Percentiles rank a stretch among this genome's conserved stretches.
Conservation (phyloP, 1,140 invertebrate species). For the Acyrthosiphon pisum region DNA sequence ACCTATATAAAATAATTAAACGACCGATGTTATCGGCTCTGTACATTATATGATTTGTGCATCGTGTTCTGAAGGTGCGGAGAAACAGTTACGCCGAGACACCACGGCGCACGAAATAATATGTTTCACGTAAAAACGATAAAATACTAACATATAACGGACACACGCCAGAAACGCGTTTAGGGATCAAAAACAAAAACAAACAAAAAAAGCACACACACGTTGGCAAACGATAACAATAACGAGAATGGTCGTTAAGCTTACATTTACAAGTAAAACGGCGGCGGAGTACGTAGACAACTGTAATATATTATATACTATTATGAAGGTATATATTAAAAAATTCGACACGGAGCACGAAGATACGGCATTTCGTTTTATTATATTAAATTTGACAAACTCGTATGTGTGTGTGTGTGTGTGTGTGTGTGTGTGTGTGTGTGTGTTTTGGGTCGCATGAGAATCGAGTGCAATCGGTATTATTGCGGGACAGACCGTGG, state of each 20-base stretch:
- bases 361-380: background rate
- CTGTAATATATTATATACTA: background rate
- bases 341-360: background rate
- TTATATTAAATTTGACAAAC: constrained; percentile 22
- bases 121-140: constrained; percentile 21
- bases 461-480: background rate
- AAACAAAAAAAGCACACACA: background rate
- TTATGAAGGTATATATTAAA: background rate
- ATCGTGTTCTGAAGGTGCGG: background rate
- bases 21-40: background rate
- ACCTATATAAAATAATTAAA: background rate
- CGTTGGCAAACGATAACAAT: background rate
- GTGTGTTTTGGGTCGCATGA: background rate
- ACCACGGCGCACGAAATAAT: background rate
- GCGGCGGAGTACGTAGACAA: background rate
- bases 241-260: background rate
- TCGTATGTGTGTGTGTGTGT: too few relatives aligned
- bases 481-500: too few relatives aligned
- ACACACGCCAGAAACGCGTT: constrained; percentile 5
- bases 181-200: background rate
- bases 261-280: background rate
- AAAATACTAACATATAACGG: background rate
- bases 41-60: background rate
- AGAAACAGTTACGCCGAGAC: background rate
- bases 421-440: background rate